A percentile compares a stretch with the other conserved stretches of the same genome.
phyloP scores from a whole-genome alignment of 2,888 invertebrate species.

The Nephrotoma guestfalica region DNA sequence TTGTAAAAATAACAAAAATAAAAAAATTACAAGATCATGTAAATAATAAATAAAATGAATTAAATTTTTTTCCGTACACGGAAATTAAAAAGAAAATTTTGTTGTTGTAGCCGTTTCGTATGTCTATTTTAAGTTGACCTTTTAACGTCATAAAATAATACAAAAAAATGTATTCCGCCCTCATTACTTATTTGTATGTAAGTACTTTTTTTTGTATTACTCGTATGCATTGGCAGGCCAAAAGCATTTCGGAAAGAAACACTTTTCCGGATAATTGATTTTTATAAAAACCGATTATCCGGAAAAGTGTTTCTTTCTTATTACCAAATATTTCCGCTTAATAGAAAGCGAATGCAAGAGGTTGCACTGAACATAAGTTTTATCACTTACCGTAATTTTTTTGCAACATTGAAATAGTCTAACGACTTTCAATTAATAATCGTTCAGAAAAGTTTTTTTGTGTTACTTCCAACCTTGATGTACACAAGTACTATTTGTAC shows the following conservation, averaged over 20 bases:
- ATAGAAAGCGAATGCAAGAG: too few relatives aligned
- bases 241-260: too few relatives aligned
- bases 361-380: too few relatives aligned
- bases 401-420: constrained; percentile 1
- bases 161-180: neutral
- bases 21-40: neutral
- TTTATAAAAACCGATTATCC: too few relatives aligned
- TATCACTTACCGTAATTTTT: neutral
- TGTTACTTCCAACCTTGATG: neutral
- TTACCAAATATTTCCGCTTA: too few relatives aligned
- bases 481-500: neutral
- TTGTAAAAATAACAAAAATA: neutral
- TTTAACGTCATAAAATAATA: neutral
- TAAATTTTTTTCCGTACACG: neutral
- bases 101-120: neutral
- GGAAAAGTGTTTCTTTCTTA: too few relatives aligned
- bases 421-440: constrained; percentile 3
- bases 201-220: neutral
- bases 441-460: neutral
- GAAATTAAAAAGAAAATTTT: neutral
- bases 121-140: neutral
- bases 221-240: too few relatives aligned
- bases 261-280: too few relatives aligned
- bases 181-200: neutral
- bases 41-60: neutral